Base-by-base conservation (phyloP, 2,113 vertebrate species). In the Stegostoma tigrinum region DNA sequence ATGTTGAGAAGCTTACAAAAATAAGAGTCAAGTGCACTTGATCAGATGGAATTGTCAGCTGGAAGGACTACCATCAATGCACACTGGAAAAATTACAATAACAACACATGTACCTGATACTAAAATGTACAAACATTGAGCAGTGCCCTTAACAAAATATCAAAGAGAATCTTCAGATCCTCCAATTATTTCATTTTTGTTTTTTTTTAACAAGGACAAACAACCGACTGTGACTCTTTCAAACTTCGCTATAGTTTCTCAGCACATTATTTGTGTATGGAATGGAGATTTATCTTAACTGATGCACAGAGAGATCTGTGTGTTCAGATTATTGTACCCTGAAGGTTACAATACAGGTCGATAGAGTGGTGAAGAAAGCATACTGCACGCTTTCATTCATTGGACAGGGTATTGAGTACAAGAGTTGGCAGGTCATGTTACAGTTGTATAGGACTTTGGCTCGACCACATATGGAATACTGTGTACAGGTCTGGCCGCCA, bases 1-100 rank as follows among this genome's bases (percentile, higher is more conserved):
- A 66, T 91, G 38, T 42, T n/a, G 34, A 93, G 34, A 66, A 91
- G 89, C 55, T 66, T 38, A 66, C 19, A 91, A 61, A 91, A 66
- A 38, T n/a, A 66, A 34, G 55, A 91, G 89, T 66, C 55, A 91
- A 91, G 89, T 64, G 61, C 34, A 91, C 61, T 91, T 91, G 89
- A 66, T n/a, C 89, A 17, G 55, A 91, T 38, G 55, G 30, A 7
- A 91, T 91, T 38, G 89, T n/a, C 34, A 66, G 64, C 34, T 64
- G 34, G 34, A 91, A 30, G 27, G 89, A n/a, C 55, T 38, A 34
- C 34, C 17, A 66, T 91, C 89, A 91, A 38, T 91, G 89, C 14
- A 91, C 15, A 91, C 34, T 23, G 55, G 89, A 38, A 38, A 90
- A 61, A 21, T n/a, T n/a, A 91, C 89, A 66, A 8, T 64, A 5